These are phyloP conservation scores for Tanytarsus gracilentus DNA, from an alignment of 2,888 invertebrate genomes.

Conservation along the genomic window DNA sequence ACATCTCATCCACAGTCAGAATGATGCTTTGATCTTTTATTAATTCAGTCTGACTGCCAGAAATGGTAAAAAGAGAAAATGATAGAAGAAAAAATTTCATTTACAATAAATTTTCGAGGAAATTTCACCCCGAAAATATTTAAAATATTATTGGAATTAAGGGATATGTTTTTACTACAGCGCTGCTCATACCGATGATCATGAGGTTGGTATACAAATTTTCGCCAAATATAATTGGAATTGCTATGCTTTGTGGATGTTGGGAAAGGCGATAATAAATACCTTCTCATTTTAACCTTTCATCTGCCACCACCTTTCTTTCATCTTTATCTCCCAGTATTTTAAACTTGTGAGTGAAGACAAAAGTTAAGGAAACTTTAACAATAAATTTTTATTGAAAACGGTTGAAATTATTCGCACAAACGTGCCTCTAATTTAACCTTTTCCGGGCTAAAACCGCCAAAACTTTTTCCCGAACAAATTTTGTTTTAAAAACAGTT, in stretches of 20 bases:
- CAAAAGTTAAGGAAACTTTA: slow-evolving; percentile 7
- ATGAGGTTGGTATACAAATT: background rate
- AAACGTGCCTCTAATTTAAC: background rate
- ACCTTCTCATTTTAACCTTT: no score
- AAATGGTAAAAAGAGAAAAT: background rate
- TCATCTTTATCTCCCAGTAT: background rate
- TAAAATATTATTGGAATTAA: slow-evolving; percentile 21
- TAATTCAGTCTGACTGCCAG: background rate
- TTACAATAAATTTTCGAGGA: slow-evolving; percentile 3
- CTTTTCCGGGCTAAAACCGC: background rate
- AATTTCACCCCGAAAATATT: background rate
- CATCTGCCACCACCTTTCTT: no score
- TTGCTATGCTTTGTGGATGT: background rate
- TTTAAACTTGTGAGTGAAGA: background rate
- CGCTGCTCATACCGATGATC: slow-evolving; percentile 15
- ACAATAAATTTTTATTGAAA: slow-evolving; percentile 25
- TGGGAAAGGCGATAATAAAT: slow-evolving; percentile 15
- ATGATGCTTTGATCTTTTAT: slow-evolving; percentile 28
- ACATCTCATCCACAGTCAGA: no score
- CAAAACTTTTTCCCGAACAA: no score
- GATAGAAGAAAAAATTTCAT: background rate
- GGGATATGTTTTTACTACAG: slow-evolving; percentile 22
- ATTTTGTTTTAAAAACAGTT: no score
- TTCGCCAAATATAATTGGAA: slow-evolving; percentile 5
- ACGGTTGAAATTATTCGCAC: background rate